Conservation (phyloP, 2,113 vertebrate genomes). For the Anarhynchus alexandrinus region DNA sequence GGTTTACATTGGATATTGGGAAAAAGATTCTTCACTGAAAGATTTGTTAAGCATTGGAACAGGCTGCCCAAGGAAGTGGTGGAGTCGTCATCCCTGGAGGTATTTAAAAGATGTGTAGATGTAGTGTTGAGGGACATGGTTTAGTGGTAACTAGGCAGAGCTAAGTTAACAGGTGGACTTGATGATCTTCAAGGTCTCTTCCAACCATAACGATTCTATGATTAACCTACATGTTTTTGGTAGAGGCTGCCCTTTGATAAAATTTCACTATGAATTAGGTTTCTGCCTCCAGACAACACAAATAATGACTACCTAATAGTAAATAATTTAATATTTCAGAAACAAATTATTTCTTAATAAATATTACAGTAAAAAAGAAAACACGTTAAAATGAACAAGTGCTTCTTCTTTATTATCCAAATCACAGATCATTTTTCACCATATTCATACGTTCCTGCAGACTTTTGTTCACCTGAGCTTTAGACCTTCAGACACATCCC, state of each 20-base stretch:
- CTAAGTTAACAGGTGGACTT: background rate
- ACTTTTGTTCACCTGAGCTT: background rate
- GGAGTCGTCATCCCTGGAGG: background rate
- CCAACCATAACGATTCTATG: background rate
- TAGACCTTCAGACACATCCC: background rate
- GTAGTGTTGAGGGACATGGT: background rate
- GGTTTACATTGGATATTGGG: background rate
- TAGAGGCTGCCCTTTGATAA: background rate
- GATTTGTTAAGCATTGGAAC: background rate
- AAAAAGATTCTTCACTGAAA: background rate
- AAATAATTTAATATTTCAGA: background rate
- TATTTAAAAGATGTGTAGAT: background rate
- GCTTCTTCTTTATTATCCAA: background rate
- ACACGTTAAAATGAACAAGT: background rate
- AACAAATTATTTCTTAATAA: background rate
- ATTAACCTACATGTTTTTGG: background rate
- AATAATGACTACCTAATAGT: fast-evolving
- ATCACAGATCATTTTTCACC: background rate
- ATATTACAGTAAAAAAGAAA: background rate
- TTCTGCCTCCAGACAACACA: background rate
- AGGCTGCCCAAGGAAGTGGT: background rate
- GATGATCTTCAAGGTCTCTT: background rate
- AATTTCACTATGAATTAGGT: background rate
- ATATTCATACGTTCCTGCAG: background rate
- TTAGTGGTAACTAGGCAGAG: background rate